Conservation (phyloP, 2,888 invertebrate genomes). For the Papilio protenor region DNA sequence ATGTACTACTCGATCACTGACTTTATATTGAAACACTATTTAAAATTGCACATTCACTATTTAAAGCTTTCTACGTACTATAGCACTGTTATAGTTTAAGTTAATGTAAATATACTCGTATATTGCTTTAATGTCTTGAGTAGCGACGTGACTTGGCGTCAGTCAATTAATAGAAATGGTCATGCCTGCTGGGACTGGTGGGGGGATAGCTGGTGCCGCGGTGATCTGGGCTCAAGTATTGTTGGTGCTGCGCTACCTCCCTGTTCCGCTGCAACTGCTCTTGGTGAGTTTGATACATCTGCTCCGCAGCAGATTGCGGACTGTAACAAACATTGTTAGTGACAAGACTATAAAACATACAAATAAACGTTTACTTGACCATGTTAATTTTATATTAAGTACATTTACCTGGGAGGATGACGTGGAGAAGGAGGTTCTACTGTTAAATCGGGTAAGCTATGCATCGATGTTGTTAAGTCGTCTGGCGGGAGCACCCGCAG, state of each 20-base stretch:
- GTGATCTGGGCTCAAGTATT: slow-evolving; percentile 79
- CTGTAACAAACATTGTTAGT: slow-evolving; percentile 47
- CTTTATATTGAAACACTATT: neutral
- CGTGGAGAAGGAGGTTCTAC: slow-evolving; percentile 63
- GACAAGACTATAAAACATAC: slow-evolving; percentile 12
- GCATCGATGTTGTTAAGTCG: slow-evolving; percentile 86
- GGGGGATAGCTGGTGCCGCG: slow-evolving; percentile 93
- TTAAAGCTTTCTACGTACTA: slow-evolving; percentile 5
- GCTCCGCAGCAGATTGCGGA: slow-evolving; percentile 67
- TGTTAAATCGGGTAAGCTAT: slow-evolving; percentile 91
- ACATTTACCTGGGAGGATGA: slow-evolving; percentile 45
- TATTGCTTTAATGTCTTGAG: neutral
- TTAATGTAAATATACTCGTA: neutral
- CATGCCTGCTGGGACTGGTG: slow-evolving; percentile 86
- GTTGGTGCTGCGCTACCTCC: slow-evolving; percentile 58
- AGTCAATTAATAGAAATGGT: slow-evolving; percentile 23
- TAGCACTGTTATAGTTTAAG: neutral
- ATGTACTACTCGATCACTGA: neutral
- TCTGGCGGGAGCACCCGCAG: slow-evolving; percentile 89
- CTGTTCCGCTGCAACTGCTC: slow-evolving; percentile 72
- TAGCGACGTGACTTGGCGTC: neutral
- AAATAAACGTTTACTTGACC: neutral
- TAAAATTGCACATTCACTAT: slow-evolving; percentile 4
- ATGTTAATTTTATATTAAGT: neutral
- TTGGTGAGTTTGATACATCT: slow-evolving; percentile 69